Percentiles rank a stretch among this genome's conserved stretches.
These are phyloP conservation scores for Arrhopalites spinosus DNA, from an alignment of 2,888 invertebrate species.

Conservation along the genomic window DNA sequence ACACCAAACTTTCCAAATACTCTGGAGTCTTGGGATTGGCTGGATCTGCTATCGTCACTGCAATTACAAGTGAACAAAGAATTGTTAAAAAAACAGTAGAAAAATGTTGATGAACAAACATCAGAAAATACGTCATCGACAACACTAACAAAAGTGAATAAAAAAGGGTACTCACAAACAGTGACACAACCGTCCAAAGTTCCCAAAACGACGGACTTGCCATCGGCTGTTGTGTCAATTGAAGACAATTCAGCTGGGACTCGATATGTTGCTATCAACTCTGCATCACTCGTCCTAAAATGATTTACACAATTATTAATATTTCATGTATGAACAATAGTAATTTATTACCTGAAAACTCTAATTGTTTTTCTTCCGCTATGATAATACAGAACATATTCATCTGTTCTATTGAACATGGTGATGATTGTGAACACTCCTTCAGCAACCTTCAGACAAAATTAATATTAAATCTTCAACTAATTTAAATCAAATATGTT, in stretches of 20 bases:
- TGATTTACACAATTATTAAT: no score
- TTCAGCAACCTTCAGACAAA: slow-evolving; percentile 74
- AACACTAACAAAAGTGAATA: no score
- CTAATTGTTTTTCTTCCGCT: slow-evolving; percentile 92
- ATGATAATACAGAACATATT: slow-evolving; percentile 96
- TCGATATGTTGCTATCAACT: slow-evolving; percentile 89
- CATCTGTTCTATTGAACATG: slow-evolving; percentile 85
- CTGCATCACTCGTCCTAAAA: slow-evolving; percentile 78
- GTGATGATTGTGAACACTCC: slow-evolving; percentile 96
- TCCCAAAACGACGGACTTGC: slow-evolving; percentile 80
- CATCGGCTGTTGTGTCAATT: slow-evolving; percentile 82
- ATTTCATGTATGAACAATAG: neutral
- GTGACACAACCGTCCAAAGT: slow-evolving; percentile 89
- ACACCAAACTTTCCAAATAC: slow-evolving; percentile 70
- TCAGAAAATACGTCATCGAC: no score
- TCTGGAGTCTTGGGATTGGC: slow-evolving; percentile 69
- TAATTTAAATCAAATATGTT: neutral
- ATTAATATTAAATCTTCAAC: neutral
- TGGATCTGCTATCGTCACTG: slow-evolving; percentile 75
- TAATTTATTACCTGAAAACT: slow-evolving; percentile 74
- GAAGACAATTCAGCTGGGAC: slow-evolving; percentile 88
- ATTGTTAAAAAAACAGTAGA: no score
- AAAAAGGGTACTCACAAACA: slow-evolving; percentile 61
- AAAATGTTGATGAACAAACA: no score
- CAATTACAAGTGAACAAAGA: no score